A percentile compares a stretch with the other conserved stretches of the same genome.
phyloP scores from a whole-genome alignment of 2,797 vertebrate genomes.

The Choloepus didactylus region DNA sequence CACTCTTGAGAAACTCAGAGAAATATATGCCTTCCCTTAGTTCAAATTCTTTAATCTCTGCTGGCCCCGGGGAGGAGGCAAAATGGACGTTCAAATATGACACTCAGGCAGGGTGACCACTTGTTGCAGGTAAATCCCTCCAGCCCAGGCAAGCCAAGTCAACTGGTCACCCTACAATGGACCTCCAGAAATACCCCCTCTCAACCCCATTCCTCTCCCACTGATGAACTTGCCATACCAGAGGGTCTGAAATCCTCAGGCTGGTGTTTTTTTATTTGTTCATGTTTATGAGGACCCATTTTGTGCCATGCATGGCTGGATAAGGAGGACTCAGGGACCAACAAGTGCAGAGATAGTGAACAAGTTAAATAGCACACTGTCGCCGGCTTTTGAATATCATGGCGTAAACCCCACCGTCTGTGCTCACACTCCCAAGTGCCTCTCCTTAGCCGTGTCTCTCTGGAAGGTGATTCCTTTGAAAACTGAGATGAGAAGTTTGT shows the following conservation, averaged over 20 bases:
- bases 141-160: not conserved
- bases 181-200: not conserved
- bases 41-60: not conserved
- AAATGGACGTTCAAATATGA: not conserved
- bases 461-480: slow-evolving; percentile 19
- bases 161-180: not conserved
- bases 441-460: not conserved
- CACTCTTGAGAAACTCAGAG: slow-evolving; percentile 27
- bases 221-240: not conserved
- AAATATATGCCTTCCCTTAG: not conserved
- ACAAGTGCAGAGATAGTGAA: not conserved
- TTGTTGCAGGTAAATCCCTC: not conserved
- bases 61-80: not conserved
- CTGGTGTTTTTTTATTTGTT: not conserved
- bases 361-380: accelerated
- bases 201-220: not conserved
- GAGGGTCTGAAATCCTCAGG: not conserved
- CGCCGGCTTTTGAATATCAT: not conserved
- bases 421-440: not conserved
- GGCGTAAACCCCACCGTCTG: not conserved
- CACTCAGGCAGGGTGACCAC: not conserved
- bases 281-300: not conserved
- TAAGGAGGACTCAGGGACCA: not conserved
- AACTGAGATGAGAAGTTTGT: not conserved
- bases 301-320: not conserved